Base-by-base conservation (phyloP, 2,113 vertebrate genomes). In the Bubo scandiacus region DNA sequence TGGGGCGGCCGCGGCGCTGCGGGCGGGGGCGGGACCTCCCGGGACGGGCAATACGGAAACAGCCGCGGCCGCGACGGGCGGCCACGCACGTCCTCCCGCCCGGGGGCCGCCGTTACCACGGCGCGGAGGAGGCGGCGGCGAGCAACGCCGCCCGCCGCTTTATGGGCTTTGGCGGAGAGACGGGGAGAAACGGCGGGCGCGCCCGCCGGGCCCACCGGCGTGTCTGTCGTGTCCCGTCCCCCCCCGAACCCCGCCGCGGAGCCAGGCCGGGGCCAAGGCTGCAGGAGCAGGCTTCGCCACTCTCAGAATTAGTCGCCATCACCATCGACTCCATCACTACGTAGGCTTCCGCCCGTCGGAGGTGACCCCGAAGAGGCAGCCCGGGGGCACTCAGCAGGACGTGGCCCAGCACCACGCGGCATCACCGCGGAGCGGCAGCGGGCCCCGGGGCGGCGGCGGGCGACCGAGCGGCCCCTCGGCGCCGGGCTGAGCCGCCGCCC, bases 31-130 rank as follows among this genome's bases (percentile, higher is more conserved):
- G 72, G 96, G 70, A 71, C 92, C 94, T 91, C 45, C 92, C 90
- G 14, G 80, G 55, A 68, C 80, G 81, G 77, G 81, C 86, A 10
- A 61, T 32, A 26, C 81, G 91, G 94, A 88, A 79, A 66, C 6
- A 54, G 90, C 22, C 84, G 95, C 88, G 86, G 95, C 68, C 47
- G 70, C 59, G 38, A 92, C 68, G 45, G 82, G 94, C 86, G 62
- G 13, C 4, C 32, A 23, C 57, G 97, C 98, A 97, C 97, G 97
- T 96, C 79, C 59, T 74, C 59, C 77, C 34, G 54, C 94, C 51
- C 86, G 36, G 84, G 22, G 89, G 86, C 89, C 73, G 83, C 59
- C 38, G 87, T 79, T 59, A 61, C 81, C 75, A 14, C n/a, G 88
- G 88, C 65, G 57, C 88, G 71, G 65, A 19, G 68, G 52, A 6